Conservation (phyloP, 1,140 invertebrate genomes). For the Leucophenga varia region DNA sequence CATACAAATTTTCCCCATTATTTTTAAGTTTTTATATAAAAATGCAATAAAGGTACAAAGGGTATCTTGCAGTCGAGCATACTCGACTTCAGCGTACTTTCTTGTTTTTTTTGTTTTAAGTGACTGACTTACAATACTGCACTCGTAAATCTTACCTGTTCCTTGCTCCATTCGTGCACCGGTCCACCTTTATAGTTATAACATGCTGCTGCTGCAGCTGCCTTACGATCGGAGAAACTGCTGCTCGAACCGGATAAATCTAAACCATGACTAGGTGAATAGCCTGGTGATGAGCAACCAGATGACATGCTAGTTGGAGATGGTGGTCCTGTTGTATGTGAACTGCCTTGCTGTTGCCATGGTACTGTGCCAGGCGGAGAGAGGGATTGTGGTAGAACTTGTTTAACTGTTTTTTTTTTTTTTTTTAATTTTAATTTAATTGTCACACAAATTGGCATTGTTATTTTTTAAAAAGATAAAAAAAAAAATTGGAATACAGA, state of each 20-base stretch:
- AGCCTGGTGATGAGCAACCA: conserved; percentile 60
- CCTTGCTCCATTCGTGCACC: conserved; percentile 82
- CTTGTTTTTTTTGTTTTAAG: too few species aligned
- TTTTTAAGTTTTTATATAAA: too few species aligned
- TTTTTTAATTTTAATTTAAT: conserved; percentile 3
- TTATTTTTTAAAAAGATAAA: too few species aligned
- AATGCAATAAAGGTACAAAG: too few species aligned
- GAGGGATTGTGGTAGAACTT: conserved; percentile 63
- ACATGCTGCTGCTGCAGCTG: conserved; percentile 40
- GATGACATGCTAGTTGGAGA: conserved; percentile 68
- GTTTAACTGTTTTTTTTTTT: conserved; percentile 59
- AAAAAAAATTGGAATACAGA: conserved; percentile 7
- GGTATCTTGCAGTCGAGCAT: too few species aligned
- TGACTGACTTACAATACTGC: background rate
- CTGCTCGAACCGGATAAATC: conserved; percentile 62
- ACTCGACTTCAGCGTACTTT: too few species aligned
- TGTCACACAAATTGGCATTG: background rate
- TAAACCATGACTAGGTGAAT: conserved; percentile 56
- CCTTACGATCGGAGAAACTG: conserved; percentile 53
- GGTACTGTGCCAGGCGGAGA: conserved; percentile 62
- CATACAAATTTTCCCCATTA: too few species aligned
- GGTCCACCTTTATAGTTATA: conserved; percentile 71
- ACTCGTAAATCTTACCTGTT: conserved; percentile 71
- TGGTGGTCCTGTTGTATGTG: conserved; percentile 59
- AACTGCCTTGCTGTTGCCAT: conserved; percentile 61